Evolutionary conservation across 2,888 invertebrate genomes (phyloP), one percentile per base, ranked within the genome.

Genomic region (Dioctria rufipes): DNA sequence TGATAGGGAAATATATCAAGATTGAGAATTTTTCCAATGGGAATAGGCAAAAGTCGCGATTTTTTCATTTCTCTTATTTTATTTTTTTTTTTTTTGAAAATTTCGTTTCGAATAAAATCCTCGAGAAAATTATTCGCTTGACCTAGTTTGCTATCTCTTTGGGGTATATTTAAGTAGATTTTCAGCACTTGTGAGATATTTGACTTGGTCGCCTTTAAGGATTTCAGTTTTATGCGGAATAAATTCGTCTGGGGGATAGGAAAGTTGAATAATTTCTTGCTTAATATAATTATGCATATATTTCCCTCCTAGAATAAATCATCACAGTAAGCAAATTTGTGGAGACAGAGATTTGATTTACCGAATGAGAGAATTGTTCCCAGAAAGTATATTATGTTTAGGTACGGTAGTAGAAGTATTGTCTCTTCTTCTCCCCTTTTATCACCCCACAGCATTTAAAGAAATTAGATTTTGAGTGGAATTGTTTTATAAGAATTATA

Each of bases 141-240:
- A 73, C 73, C 73, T 42, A 73, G 58, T 73, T 73, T 42, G 40
- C n/a, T 8, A n/a, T 60, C 42, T 37, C 58, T 39, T 69, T 69
- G 49, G 11, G 73, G 60, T 73, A 42, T 73, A 58, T 73, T 73
- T 73, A 58, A 73, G 73, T 73, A n/a, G 43, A 73, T 73, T 58
- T 42, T 58, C 58, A 73, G 60, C 42, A 58, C 37, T 73, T 60
- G 40, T 13, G 58, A 42, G 43, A 73, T 73, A 60, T 73, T 73
- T 73, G 73, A 60, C 73, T 73, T 60, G 58, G n/a, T 42, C 60
- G 58, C 13, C 73, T 73, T 73, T 42, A 58, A 58, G 60, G 69
- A 69, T 69, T 69, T 69, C 49, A 69, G 51, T 69, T 69, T 69
- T 69, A 69, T 69, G 51, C 51, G 39, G 69, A 69, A 69, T 51